Conservation (phyloP, 2,113 vertebrate species). For the Strigops habroptila region DNA sequence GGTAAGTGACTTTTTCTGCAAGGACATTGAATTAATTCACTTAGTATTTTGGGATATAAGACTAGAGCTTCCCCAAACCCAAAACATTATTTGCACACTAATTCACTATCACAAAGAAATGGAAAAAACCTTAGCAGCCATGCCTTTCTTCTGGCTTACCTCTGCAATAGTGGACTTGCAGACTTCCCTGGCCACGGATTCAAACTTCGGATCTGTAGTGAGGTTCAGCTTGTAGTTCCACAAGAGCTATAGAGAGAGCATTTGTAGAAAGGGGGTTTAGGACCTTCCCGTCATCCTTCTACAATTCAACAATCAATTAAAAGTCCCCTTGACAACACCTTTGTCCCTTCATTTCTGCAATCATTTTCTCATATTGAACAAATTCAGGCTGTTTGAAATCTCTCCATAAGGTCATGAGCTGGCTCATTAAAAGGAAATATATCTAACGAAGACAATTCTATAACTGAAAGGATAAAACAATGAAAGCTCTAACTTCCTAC, state of each 20-base stretch:
- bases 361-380: not conserved
- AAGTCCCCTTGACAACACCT: conserved; percentile 12
- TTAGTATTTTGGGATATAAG: not conserved
- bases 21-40: not conserved
- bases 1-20: not conserved
- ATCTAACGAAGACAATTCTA: not conserved
- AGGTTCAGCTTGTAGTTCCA: conserved; percentile 98
- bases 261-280: not conserved
- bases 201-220: conserved; percentile 96
- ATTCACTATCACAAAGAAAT: not conserved
- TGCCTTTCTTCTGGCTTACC: conserved; percentile 67
- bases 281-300: not conserved
- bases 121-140: not conserved
- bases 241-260: conserved; percentile 76
- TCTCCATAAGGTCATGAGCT: not conserved
- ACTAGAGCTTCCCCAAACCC: not conserved
- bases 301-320: not conserved
- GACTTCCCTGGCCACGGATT: conserved; percentile 92
- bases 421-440: not conserved
- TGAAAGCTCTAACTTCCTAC: not conserved
- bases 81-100: not conserved
- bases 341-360: not conserved
- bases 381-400: not conserved
- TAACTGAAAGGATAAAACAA: not conserved
- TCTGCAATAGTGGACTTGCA: conserved; percentile 91